Conservation (phyloP, 2,113 vertebrate genomes). For the Elaphurus davidianus region DNA sequence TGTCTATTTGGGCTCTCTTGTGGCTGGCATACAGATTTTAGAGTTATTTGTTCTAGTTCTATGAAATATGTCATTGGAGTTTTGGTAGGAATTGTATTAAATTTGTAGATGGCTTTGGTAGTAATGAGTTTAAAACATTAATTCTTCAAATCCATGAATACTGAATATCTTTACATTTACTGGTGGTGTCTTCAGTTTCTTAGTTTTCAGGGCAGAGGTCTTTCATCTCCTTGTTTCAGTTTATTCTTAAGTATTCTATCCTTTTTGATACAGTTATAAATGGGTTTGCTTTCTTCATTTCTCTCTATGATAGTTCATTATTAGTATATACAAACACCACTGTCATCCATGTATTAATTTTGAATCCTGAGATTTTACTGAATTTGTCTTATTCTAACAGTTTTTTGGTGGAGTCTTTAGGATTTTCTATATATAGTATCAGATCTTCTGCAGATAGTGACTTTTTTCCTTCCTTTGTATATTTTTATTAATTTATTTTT, state of each 20-base stretch:
- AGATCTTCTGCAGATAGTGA: not conserved
- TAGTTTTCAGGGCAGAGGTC: not conserved
- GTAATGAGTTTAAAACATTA: not conserved
- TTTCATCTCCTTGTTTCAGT: not conserved
- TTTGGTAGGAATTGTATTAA: not conserved
- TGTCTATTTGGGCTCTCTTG: not conserved
- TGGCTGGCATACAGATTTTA: not conserved
- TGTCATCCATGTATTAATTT: not conserved
- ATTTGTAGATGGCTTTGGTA: not conserved
- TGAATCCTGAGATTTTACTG: not conserved
- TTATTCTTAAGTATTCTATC: not conserved
- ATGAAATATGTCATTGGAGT: not conserved
- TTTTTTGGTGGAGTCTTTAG: not conserved
- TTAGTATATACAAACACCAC: not conserved
- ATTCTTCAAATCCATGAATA: not conserved
- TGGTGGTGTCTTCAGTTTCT: not conserved
- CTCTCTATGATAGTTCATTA: not conserved
- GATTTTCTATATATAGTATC: not conserved
- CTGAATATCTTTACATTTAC: not conserved
- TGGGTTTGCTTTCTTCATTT: not conserved
- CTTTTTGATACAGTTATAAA: not conserved
- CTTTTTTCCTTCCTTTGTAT: not conserved
- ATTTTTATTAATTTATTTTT: not conserved
- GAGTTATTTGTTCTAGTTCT: not conserved
- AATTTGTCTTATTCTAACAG: not conserved